These are phyloP conservation scores for Matsumurasca onukii DNA, from an alignment of 1,140 invertebrate genomes.

Conservation along the genomic window DNA sequence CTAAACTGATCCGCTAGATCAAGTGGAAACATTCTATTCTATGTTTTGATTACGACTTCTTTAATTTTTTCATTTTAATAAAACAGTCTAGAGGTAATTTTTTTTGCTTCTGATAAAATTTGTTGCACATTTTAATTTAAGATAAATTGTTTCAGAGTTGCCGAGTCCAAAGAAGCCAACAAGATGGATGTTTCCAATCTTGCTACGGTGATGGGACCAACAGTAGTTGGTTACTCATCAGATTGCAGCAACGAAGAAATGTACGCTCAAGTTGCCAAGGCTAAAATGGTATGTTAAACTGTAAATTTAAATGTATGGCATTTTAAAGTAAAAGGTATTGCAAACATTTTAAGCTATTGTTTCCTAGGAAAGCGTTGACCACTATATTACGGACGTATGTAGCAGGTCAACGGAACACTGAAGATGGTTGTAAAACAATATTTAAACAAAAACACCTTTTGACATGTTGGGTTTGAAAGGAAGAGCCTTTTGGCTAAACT, in stretches of 20 bases:
- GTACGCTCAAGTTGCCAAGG: slow-evolving; percentile 35
- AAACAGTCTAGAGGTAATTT: no score
- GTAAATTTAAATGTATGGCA: background rate
- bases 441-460: background rate
- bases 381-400: background rate
- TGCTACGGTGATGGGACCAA: slow-evolving; percentile 81
- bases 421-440: background rate
- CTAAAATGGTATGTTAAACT: slow-evolving; percentile 18
- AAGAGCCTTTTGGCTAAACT: no score
- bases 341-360: background rate
- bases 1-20: no score
- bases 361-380: no score
- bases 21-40: no score
- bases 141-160: slow-evolving; percentile 55
- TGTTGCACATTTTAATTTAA: background rate
- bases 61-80: no score
- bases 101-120: no score
- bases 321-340: background rate
- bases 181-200: slow-evolving; percentile 80
- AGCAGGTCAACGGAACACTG: background rate
- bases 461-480: no score
- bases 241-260: slow-evolving; percentile 53
- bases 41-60: no score
- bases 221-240: slow-evolving; percentile 77
- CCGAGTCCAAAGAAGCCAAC: slow-evolving; percentile 62